Percentiles rank a stretch among this genome's conserved stretches.
These are phyloP conservation scores for Pachydiplax longipennis DNA, from an alignment of 2,888 invertebrate species.

Conservation along the genomic window DNA sequence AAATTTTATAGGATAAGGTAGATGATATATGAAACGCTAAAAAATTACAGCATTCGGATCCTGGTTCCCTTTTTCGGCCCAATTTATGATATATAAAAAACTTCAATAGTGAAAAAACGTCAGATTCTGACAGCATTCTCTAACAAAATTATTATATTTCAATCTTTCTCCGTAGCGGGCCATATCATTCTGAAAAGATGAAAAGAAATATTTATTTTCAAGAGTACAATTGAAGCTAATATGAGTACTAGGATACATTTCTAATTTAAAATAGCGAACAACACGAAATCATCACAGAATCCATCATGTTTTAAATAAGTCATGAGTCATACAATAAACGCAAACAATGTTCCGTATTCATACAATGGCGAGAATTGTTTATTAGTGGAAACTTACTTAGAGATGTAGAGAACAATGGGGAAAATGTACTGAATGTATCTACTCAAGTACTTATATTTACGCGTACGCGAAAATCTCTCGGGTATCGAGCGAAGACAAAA, in stretches of 20 bases:
- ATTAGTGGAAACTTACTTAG: background rate
- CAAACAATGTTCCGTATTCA: background rate
- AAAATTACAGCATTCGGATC: background rate
- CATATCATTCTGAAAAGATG: too few relatives aligned
- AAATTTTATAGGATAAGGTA: background rate
- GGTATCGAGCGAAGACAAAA: too few relatives aligned
- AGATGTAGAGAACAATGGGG: background rate
- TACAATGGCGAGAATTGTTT: background rate
- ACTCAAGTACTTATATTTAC: too few relatives aligned
- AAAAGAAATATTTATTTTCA: background rate
- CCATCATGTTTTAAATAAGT: background rate
- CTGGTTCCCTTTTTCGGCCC: background rate
- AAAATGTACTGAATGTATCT: background rate
- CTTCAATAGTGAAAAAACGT: background rate
- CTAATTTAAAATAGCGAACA: background rate
- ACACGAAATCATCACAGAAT: background rate
- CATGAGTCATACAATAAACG: background rate
- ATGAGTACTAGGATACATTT: background rate
- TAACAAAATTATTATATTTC: background rate
- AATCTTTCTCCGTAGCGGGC: background rate
- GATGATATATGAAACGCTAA: background rate
- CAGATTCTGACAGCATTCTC: conserved; percentile 13
- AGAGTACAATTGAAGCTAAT: background rate
- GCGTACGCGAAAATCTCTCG: too few relatives aligned
- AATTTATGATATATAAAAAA: background rate